phyloP scores from a whole-genome alignment of 1,140 invertebrate genomes.

The Sycophaga agraensis region DNA sequence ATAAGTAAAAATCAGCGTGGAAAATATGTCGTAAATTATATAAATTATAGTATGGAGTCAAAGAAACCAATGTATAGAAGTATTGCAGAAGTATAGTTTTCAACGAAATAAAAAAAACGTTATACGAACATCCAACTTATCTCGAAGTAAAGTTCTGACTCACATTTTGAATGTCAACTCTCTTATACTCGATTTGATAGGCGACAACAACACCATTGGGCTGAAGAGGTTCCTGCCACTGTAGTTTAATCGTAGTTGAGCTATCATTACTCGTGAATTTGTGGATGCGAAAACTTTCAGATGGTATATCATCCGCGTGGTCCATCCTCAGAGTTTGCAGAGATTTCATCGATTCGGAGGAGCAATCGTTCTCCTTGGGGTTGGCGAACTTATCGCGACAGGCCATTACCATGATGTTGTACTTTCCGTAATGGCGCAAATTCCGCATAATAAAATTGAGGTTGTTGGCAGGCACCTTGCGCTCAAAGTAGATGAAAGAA shows the following conservation, averaged over 20 bases:
- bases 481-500: conserved; percentile 37
- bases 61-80: no score
- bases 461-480: conserved; percentile 41
- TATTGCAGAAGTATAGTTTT: no score
- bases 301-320: conserved; percentile 64
- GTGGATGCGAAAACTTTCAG: conserved; percentile 51
- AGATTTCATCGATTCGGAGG: conserved; percentile 51
- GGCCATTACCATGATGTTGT: conserved; percentile 71
- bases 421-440: conserved; percentile 72
- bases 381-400: conserved; percentile 64
- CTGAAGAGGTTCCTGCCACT: conserved; percentile 76
- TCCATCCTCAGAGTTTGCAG: conserved; percentile 52
- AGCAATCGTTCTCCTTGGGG: conserved; percentile 48
- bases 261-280: conserved; percentile 43
- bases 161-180: conserved; percentile 65
- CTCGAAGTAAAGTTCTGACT: no score
- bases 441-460: conserved; percentile 60
- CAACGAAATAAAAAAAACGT: no score
- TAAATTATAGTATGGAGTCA: no score
- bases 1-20: no score
- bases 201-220: conserved; percentile 86
- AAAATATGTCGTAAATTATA: no score
- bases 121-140: no score
- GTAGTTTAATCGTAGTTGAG: conserved; percentile 61
- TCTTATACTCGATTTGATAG: conserved; percentile 76